phyloP scores from a whole-genome alignment of 2,113 vertebrate genomes.

The Etheostoma cragini region DNA sequence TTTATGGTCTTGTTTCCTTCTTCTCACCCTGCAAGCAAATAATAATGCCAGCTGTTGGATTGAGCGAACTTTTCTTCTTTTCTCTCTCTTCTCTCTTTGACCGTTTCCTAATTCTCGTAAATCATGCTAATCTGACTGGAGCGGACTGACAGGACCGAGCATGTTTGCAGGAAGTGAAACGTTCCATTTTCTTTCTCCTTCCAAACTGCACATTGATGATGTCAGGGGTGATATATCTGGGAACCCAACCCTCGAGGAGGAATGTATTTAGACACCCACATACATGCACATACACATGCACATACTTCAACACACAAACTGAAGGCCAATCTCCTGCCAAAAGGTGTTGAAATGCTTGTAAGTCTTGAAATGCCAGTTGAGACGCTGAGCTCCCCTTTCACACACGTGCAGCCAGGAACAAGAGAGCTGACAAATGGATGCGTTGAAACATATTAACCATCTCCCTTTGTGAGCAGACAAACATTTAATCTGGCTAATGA shows the following conservation, averaged over 20 bases:
- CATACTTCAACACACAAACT: conserved; percentile 36
- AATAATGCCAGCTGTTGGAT: conserved; percentile 18
- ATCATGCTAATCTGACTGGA: conserved; percentile 75
- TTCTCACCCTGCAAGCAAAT: conserved; percentile 42
- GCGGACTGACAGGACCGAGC: conserved; percentile 70
- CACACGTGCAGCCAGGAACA: conserved; percentile 67
- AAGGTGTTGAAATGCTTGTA: conserved; percentile 83
- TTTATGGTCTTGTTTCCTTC: conserved; percentile 69
- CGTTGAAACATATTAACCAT: conserved; percentile 86
- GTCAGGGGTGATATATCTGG: conserved; percentile 80
- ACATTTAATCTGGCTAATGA: conserved; percentile 85
- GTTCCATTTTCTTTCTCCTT: conserved; percentile 66
- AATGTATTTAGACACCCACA: conserved; percentile 69
- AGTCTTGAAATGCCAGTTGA: conserved; percentile 81
- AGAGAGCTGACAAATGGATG: conserved; percentile 81
- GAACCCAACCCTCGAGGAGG: conserved; percentile 74
- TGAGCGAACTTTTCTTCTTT: conserved; percentile 36
- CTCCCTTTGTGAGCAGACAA: conserved; percentile 82
- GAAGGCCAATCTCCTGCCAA: conserved; percentile 69
- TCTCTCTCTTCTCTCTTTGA: conserved; percentile 20
- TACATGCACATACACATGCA: conserved; percentile 48
- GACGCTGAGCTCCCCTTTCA: conserved; percentile 71
- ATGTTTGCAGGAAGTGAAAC: conserved; percentile 78
- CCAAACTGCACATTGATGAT: conserved; percentile 73
- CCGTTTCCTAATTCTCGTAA: conserved; percentile 68